Conservation (phyloP, 2,888 invertebrate species). For the Thymelicus sylvestris region DNA sequence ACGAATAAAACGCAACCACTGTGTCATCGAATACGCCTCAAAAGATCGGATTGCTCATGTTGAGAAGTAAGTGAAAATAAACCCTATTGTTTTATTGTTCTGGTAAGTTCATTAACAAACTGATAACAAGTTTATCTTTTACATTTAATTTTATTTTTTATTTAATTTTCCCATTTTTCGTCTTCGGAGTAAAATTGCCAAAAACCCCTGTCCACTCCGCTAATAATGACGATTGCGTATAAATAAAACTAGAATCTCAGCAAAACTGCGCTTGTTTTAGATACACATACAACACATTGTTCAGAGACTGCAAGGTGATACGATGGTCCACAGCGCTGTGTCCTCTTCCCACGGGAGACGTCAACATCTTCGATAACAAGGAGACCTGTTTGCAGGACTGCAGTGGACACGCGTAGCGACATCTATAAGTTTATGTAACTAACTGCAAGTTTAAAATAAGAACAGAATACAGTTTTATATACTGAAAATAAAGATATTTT, state of each 20-base stretch:
- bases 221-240: too few relatives aligned
- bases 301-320: slow-evolving; percentile 9
- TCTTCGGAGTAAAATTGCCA: too few relatives aligned
- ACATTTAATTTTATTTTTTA: too few relatives aligned
- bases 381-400: slow-evolving; percentile 9
- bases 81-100: background rate
- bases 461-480: too few relatives aligned
- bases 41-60: slow-evolving; percentile 26
- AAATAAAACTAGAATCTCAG: too few relatives aligned
- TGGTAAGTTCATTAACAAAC: background rate
- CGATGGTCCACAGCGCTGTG: slow-evolving; percentile 11
- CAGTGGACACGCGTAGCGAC: slow-evolving; percentile 13
- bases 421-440: too few relatives aligned
- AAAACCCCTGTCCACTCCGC: too few relatives aligned
- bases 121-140: too few relatives aligned
- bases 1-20: slow-evolving; percentile 24
- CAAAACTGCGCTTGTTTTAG: slow-evolving; percentile 5
- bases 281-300: slow-evolving; percentile 24
- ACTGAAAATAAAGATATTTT: too few relatives aligned
- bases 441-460: too few relatives aligned
- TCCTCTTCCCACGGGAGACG: slow-evolving; percentile 21
- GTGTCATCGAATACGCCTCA: slow-evolving; percentile 27
- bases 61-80: slow-evolving; percentile 26
- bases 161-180: too few relatives aligned
- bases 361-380: slow-evolving; percentile 16